phyloP scores from a whole-genome alignment of 2,797 vertebrate genomes.

The Galagoides demidoff region DNA sequence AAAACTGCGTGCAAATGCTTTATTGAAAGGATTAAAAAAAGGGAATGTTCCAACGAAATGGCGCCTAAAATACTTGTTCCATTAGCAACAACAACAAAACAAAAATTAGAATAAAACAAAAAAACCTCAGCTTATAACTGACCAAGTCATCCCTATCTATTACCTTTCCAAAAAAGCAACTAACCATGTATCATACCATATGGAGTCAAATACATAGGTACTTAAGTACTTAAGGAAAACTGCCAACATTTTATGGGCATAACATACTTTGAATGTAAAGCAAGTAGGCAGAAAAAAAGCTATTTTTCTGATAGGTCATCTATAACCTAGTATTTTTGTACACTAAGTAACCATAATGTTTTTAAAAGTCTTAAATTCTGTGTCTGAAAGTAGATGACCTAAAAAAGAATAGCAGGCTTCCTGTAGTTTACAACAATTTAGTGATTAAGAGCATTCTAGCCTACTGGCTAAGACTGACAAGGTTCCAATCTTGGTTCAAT shows the following conservation, averaged over 20 bases:
- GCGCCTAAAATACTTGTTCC: conserved; percentile 13
- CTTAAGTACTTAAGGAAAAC: neutral
- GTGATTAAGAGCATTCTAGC: neutral
- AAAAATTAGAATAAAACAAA: neutral
- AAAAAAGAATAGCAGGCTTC: neutral
- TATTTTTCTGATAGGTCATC: conserved; percentile 7
- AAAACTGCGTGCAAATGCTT: conserved; percentile 28
- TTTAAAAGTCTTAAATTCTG: neutral
- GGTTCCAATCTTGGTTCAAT: neutral
- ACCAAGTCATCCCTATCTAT: neutral
- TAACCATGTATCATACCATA: neutral
- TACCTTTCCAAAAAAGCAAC: neutral
- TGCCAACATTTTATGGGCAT: neutral
- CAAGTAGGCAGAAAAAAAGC: neutral
- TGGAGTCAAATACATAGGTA: neutral
- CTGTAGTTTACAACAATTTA: conserved; percentile 12
- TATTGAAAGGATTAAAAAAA: conserved; percentile 42
- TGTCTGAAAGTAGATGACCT: neutral
- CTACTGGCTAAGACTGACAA: neutral
- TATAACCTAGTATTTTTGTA: neutral
- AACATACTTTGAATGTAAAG: conserved; percentile 35
- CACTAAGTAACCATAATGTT: neutral
- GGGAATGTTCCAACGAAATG: neutral
- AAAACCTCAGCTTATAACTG: neutral
- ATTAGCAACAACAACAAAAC: neutral